phyloP scores from a whole-genome alignment of 2,888 invertebrate species.

The Xestobium rufovillosum region DNA sequence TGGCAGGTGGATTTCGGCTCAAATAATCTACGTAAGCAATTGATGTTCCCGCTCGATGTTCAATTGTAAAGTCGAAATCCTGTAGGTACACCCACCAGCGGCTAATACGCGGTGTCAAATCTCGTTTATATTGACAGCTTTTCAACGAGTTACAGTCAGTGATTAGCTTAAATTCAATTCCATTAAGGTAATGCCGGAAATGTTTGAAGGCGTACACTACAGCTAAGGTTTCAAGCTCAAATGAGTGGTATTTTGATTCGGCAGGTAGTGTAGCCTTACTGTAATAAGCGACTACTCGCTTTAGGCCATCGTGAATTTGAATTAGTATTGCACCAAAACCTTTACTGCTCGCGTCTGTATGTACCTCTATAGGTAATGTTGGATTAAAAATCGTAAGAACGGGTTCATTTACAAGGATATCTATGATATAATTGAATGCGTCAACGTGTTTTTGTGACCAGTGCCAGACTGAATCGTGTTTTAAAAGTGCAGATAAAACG shows the following conservation, averaged over 20 bases:
- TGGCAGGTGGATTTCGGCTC: neutral
- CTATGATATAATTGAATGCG: too few species aligned
- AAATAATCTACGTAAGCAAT: neutral
- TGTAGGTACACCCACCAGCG: slow-evolving; percentile 1
- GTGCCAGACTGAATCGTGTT: too few species aligned
- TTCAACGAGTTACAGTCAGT: slow-evolving; percentile 9
- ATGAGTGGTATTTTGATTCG: slow-evolving; percentile 10
- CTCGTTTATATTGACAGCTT: slow-evolving; percentile 5
- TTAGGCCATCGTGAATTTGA: neutral
- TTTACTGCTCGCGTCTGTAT: neutral
- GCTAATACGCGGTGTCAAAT: slow-evolving; percentile 2
- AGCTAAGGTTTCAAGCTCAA: slow-evolving; percentile 11
- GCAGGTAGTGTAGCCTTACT: slow-evolving; percentile 1
- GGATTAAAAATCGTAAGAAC: too few species aligned
- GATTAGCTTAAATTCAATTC: slow-evolving; percentile 3
- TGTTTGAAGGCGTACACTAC: slow-evolving; percentile 9
- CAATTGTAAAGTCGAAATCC: neutral
- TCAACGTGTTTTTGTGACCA: too few species aligned
- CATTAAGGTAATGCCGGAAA: slow-evolving; percentile 8
- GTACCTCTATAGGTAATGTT: neutral
- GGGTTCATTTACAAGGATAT: too few species aligned
- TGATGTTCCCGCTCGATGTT: neutral
- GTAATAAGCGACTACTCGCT: neutral
- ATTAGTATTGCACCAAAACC: neutral
- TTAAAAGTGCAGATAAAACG: too few species aligned